Conservation (phyloP, 1,140 invertebrate species). For the Drosophila murphyi region DNA sequence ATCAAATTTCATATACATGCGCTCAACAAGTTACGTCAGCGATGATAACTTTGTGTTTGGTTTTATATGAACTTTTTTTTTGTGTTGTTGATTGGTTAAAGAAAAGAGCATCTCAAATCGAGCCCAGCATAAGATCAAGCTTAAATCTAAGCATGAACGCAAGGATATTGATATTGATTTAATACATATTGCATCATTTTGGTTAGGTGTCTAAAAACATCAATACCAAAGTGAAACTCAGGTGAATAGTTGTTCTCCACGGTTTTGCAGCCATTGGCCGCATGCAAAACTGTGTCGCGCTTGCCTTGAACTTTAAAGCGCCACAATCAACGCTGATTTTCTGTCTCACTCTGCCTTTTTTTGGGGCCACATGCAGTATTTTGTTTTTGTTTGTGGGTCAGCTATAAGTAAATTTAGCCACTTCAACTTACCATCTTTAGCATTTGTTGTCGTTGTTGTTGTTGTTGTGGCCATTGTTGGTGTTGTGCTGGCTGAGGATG, state of each 20-base stretch:
- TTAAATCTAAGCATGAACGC: no score
- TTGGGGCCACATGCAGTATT: neutral
- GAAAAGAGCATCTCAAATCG: no score
- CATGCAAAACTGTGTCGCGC: constrained; percentile 16
- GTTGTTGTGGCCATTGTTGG: constrained; percentile 69
- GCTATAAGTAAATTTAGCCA: constrained; percentile 2
- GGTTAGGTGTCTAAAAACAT: no score
- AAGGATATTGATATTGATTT: no score
- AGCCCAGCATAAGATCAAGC: no score
- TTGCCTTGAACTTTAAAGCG: constrained; percentile 30
- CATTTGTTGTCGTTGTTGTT: constrained; percentile 60
- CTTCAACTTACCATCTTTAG: constrained; percentile 76
- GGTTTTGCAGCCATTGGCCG: constrained; percentile 8
- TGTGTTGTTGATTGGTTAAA: no score
- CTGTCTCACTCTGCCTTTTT: neutral
- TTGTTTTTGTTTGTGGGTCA: constrained; percentile 42
- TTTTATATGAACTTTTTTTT: no score
- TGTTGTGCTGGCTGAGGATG: constrained; percentile 67
- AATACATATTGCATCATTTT: no score
- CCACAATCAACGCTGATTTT: neutral
- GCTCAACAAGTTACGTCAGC: constrained; percentile 16
- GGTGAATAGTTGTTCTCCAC: neutral
- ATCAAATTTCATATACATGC: constrained; percentile 11
- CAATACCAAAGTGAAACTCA: neutral
- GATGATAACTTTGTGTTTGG: no score